Conservation (phyloP, 2,888 invertebrate genomes). For the Calameuta idolon region DNA sequence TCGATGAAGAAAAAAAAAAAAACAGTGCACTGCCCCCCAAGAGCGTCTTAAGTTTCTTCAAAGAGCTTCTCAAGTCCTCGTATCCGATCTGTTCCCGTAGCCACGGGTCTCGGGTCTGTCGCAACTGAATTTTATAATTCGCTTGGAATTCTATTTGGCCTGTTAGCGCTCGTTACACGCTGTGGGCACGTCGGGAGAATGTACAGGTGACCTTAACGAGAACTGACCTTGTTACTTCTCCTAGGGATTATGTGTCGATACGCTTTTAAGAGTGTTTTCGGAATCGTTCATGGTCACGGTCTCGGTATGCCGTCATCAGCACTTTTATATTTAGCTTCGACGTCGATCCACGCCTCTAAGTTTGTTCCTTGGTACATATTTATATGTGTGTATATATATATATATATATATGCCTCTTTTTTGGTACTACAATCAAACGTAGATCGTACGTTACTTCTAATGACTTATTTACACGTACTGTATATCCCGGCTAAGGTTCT, state of each 20-base stretch:
- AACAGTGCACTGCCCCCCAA: too few relatives aligned
- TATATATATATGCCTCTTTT: not conserved
- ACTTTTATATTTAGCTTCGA: not conserved
- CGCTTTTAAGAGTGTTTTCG: constrained; percentile 50
- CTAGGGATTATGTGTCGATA: constrained; percentile 15
- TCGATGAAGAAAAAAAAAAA: too few relatives aligned
- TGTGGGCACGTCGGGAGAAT: not conserved
- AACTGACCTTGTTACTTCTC: not conserved
- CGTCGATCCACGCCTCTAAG: not conserved
- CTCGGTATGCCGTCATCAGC: constrained; percentile 25
- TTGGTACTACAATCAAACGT: not conserved
- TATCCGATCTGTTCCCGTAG: too few relatives aligned
- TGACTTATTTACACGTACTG: not conserved
- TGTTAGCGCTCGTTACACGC: not conserved
- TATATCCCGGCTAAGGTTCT: too few relatives aligned
- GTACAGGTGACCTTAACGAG: not conserved
- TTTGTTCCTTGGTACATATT: not conserved
- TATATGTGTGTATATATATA: too few relatives aligned
- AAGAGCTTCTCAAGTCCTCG: too few relatives aligned
- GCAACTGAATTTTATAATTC: not conserved
- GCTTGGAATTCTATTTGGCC: not conserved
- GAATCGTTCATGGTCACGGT: constrained; percentile 64
- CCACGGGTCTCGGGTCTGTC: too few relatives aligned
- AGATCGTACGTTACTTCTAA: not conserved
- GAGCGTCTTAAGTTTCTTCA: too few relatives aligned